These are phyloP conservation scores for Dendrolimus houi DNA, from an alignment of 2,888 invertebrate species.

Conservation along the genomic window DNA sequence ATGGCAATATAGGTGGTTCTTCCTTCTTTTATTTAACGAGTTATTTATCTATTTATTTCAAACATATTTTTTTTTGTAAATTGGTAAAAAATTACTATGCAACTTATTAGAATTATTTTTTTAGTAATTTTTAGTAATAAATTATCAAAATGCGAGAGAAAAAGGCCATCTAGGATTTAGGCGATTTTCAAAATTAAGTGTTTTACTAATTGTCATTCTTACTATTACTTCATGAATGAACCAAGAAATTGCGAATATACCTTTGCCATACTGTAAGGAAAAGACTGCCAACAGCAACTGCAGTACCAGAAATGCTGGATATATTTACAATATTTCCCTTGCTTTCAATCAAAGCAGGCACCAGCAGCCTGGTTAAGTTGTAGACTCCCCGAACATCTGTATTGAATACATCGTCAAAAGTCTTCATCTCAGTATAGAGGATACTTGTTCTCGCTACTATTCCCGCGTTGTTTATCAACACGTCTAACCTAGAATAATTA, in stretches of 20 bases:
- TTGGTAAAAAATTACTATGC: too few relatives aligned
- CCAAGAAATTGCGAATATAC: neutral
- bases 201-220: too few relatives aligned
- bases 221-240: too few relatives aligned
- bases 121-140: too few relatives aligned
- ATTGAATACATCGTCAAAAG: constrained; percentile 67
- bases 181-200: too few relatives aligned
- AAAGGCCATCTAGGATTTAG: too few relatives aligned
- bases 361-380: constrained; percentile 79
- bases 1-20: too few relatives aligned
- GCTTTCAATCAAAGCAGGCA: constrained; percentile 78
- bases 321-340: constrained; percentile 84
- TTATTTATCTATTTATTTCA: too few relatives aligned
- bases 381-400: constrained; percentile 79
- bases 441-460: constrained; percentile 52
- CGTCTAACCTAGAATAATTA: constrained; percentile 13
- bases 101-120: too few relatives aligned
- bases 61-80: too few relatives aligned
- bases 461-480: constrained; percentile 71
- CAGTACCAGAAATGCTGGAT: constrained; percentile 79
- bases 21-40: too few relatives aligned
- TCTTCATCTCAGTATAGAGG: constrained; percentile 25
- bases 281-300: constrained; percentile 88
- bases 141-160: too few relatives aligned
- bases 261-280: constrained; percentile 87